phyloP scores from a whole-genome alignment of 2,797 vertebrate genomes.

The Pantherophis alleghaniensis region DNA sequence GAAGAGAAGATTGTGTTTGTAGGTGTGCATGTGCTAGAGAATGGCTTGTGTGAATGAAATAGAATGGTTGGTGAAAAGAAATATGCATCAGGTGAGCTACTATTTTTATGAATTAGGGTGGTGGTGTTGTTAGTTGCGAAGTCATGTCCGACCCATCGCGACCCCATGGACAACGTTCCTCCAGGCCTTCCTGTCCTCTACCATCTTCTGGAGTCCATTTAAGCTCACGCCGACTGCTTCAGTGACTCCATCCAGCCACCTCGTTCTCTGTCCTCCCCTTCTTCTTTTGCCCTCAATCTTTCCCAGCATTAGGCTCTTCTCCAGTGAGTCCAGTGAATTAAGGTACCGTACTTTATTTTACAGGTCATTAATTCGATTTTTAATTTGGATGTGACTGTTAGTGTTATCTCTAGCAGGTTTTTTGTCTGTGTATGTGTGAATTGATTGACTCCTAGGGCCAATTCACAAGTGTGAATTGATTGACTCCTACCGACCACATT shows the following conservation, averaged over 20 bases:
- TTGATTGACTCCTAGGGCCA: background rate
- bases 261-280: no score
- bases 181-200: no score
- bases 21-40: background rate
- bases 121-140: no score
- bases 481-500: background rate
- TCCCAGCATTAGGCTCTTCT: no score
- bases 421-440: background rate
- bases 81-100: background rate
- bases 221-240: no score
- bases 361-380: background rate
- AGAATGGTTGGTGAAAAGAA: background rate
- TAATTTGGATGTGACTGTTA: background rate
- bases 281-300: no score
- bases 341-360: background rate
- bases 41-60: background rate
- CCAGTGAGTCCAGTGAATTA: no score
- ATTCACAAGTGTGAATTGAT: no score
- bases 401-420: background rate
- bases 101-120: background rate
- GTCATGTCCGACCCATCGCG: no score
- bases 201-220: no score
- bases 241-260: no score
- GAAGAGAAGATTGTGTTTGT: background rate
- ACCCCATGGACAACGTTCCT: no score